A percentile compares a stretch with the other conserved stretches of the same genome.
Evolutionary conservation across 2,113 vertebrate genomes (phyloP).

Genomic region (Trogon melanurus): DNA sequence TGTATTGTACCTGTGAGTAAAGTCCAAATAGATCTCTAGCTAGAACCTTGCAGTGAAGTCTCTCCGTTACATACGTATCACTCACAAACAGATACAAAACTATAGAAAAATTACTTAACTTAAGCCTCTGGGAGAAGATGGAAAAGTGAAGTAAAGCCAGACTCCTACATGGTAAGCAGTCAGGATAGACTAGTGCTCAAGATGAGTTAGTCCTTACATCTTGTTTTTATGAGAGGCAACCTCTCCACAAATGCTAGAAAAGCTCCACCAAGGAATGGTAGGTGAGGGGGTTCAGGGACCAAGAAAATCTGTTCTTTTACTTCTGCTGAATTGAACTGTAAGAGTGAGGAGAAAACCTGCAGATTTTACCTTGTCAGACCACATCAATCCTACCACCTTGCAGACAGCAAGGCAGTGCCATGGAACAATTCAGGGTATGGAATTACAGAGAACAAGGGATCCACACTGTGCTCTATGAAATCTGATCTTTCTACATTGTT

Average conservation of each 20-base stretch:
- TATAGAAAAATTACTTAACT: background rate
- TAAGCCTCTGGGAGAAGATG: background rate
- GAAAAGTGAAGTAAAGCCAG: background rate
- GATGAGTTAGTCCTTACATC: background rate
- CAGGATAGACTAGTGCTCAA: background rate
- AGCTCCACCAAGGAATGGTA: background rate
- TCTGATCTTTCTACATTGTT: slow-evolving; percentile 15
- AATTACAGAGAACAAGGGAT: background rate
- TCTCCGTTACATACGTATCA: no score
- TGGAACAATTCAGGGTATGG: background rate
- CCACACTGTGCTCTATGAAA: background rate
- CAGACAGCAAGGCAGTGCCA: background rate
- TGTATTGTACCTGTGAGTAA: no score
- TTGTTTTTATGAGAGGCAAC: background rate
- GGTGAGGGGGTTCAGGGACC: background rate
- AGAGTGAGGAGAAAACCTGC: background rate
- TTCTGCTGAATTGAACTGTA: background rate
- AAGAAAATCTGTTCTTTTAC: background rate
- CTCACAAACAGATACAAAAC: background rate
- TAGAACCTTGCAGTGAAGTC: no score
- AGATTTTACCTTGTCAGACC: background rate
- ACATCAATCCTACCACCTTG: background rate
- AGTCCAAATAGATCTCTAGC: no score
- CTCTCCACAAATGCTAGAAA: background rate
- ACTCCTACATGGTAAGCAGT: background rate